Conservation (phyloP, 2,113 vertebrate species). For the Albula goreensis region DNA sequence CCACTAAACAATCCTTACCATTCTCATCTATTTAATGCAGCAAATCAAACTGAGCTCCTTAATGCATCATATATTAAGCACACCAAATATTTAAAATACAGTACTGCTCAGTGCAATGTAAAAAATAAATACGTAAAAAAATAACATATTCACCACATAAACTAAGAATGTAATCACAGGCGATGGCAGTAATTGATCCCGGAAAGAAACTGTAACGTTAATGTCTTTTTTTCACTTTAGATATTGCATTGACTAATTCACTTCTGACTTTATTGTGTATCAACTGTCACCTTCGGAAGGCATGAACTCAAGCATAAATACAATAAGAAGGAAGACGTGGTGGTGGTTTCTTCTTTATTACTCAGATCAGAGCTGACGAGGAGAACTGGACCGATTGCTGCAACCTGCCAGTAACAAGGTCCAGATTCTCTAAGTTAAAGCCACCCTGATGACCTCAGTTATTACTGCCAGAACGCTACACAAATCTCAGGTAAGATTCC, state of each 20-base stretch:
- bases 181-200: neutral
- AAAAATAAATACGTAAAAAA: too few relatives aligned
- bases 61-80: too few relatives aligned
- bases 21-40: too few relatives aligned
- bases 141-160: neutral
- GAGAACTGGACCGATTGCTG: neutral
- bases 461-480: neutral
- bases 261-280: slow-evolving; percentile 7
- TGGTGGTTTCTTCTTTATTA: neutral
- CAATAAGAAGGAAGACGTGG: slow-evolving; percentile 7
- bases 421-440: neutral
- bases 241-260: neutral
- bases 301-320: slow-evolving; percentile 10
- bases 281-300: slow-evolving; percentile 18
- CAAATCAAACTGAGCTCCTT: too few relatives aligned
- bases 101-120: too few relatives aligned
- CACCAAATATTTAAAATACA: too few relatives aligned
- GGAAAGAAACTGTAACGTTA: neutral
- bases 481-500: neutral
- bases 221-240: slow-evolving; percentile 23
- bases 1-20: too few relatives aligned
- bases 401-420: neutral
- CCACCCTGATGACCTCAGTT: neutral
- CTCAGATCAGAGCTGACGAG: neutral
- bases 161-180: neutral